Conservation (phyloP, 2,113 vertebrate species). For the Spizaetus ornatus region DNA sequence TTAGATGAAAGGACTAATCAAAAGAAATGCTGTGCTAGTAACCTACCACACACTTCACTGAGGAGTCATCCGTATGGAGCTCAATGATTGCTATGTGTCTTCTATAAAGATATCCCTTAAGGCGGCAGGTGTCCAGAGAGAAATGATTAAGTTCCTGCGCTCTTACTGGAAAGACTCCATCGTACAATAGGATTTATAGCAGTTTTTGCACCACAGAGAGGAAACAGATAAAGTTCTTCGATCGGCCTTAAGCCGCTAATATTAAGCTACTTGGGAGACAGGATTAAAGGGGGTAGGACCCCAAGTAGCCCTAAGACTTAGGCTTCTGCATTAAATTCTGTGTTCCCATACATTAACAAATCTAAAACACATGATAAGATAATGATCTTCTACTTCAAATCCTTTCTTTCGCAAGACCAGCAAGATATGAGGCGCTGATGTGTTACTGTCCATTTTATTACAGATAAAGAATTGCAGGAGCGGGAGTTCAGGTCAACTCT, state of each 20-base stretch:
- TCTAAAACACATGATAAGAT: neutral
- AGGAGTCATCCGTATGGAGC: neutral
- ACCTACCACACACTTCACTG: neutral
- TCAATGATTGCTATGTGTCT: accelerated
- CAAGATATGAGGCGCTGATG: neutral
- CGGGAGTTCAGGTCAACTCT: neutral
- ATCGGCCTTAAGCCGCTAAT: neutral
- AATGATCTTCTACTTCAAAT: neutral
- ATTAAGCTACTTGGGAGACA: neutral
- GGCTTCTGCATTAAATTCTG: neutral
- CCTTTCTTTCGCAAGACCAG: neutral
- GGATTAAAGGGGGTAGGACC: neutral
- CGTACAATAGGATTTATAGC: neutral
- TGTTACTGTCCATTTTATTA: neutral
- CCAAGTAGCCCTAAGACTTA: neutral
- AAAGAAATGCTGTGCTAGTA: neutral
- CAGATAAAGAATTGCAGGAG: neutral
- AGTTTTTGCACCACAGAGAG: neutral
- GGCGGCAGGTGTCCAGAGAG: neutral
- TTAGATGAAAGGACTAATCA: neutral
- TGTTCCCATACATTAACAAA: neutral
- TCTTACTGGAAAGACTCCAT: neutral
- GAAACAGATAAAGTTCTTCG: neutral
- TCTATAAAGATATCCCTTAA: neutral
- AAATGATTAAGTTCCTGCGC: neutral